Percentiles rank a stretch among this genome's conserved stretches.
Evolutionary conservation across 2,113 vertebrate genomes (phyloP).

Genomic region (Gymnorhina tibicen): DNA sequence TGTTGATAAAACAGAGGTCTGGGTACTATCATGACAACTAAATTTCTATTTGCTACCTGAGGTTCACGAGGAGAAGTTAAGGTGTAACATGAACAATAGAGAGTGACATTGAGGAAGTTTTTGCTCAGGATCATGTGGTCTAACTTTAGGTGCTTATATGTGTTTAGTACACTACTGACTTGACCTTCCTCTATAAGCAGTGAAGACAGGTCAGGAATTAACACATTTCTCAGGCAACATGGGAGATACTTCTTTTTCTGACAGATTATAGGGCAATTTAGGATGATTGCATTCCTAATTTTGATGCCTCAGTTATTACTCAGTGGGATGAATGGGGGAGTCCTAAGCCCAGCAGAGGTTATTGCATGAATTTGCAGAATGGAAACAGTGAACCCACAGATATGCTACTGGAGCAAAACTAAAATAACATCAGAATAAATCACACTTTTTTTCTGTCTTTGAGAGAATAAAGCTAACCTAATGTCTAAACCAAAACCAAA

Average conservation of each 20-base stretch:
- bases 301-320: background rate
- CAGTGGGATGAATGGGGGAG: background rate
- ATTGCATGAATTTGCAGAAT: background rate
- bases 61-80: rapidly evolving
- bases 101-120: background rate
- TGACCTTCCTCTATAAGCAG: background rate
- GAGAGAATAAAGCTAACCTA: background rate
- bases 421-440: background rate
- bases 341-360: background rate
- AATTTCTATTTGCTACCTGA: background rate
- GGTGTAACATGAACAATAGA: background rate
- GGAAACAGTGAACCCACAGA: background rate
- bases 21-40: background rate
- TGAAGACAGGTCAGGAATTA: background rate
- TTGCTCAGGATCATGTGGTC: background rate
- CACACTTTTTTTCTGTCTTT: background rate
- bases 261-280: background rate
- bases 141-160: background rate
- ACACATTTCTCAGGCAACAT: background rate
- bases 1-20: background rate
- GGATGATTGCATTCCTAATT: background rate
- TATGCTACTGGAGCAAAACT: background rate
- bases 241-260: background rate
- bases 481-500: background rate
- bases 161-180: background rate